Conservation (phyloP, 2,113 vertebrate genomes). For the Coryphaenoides rupestris region DNA sequence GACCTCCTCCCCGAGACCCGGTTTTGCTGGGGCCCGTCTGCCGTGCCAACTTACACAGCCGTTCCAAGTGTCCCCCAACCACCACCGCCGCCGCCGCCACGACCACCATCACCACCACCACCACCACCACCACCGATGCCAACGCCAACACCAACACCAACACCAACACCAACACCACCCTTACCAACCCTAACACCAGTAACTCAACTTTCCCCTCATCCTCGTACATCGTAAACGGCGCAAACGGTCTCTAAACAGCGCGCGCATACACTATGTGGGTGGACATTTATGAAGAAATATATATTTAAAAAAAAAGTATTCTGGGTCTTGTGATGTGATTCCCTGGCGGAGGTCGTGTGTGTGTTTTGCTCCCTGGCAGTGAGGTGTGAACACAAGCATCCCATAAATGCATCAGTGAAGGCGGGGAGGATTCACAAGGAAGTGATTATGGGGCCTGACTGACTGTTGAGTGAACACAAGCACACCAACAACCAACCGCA, state of each 20-base stretch:
- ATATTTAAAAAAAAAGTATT: conserved; percentile 55
- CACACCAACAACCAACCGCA: conserved; percentile 56
- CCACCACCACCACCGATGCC: no score
- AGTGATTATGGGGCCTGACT: conserved; percentile 62
- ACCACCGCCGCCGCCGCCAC: no score
- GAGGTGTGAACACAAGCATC: conserved; percentile 63
- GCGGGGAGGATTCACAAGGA: conserved; percentile 57
- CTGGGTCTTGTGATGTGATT: conserved; percentile 55
- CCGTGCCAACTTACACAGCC: conserved; percentile 67
- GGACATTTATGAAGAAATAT: conserved; percentile 51
- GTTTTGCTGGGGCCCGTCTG: conserved; percentile 45
- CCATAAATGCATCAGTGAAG: conserved; percentile 64
- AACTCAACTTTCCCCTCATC: conserved; percentile 58
- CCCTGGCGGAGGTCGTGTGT: conserved; percentile 52
- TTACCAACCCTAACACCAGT: conserved; percentile 48
- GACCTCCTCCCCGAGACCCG: conserved; percentile 70
- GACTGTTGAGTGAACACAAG: conserved; percentile 63
- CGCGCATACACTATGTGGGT: conserved; percentile 71
- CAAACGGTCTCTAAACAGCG: conserved; percentile 70
- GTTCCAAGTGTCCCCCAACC: conserved; percentile 35
- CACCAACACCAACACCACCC: conserved; percentile 31
- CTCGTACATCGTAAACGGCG: conserved; percentile 69
- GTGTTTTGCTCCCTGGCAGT: conserved; percentile 50
- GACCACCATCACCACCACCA: not conserved
- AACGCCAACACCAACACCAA: no score